Evolutionary conservation across 2,797 vertebrate species (phyloP).

Genomic region (Squalus acanthias): DNA sequence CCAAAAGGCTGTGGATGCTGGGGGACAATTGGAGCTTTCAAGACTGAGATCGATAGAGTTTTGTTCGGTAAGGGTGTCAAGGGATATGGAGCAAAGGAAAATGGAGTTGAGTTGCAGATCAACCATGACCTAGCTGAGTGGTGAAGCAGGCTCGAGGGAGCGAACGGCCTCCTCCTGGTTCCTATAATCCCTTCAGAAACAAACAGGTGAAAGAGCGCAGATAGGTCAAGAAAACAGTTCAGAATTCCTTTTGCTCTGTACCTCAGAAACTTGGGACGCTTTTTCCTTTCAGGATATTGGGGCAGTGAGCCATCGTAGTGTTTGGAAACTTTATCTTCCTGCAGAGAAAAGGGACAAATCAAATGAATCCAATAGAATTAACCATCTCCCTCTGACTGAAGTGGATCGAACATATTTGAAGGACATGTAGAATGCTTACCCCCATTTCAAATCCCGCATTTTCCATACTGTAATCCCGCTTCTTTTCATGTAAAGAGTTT

Average conservation of each 20-base stretch:
- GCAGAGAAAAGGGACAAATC: neutral
- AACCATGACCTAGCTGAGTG: neutral
- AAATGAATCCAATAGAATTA: neutral
- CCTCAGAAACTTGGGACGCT: neutral
- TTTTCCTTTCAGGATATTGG: neutral
- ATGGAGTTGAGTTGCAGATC: neutral
- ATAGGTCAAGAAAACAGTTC: neutral
- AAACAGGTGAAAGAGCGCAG: neutral
- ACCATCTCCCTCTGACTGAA: neutral
- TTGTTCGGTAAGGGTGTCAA: neutral
- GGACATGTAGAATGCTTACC: neutral
- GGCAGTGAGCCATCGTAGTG: fast-evolving
- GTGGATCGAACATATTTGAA: neutral
- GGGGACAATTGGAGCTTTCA: too few species aligned
- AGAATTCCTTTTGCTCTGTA: neutral
- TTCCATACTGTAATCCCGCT: neutral
- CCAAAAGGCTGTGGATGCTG: too few species aligned
- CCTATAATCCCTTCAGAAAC: neutral
- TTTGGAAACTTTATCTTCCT: neutral
- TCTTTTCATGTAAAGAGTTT: neutral
- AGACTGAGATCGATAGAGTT: too few species aligned
- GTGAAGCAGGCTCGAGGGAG: neutral
- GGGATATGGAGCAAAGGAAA: neutral
- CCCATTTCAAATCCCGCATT: neutral
- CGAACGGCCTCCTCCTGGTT: neutral